Conservation (phyloP, 2,797 vertebrate species). For the Xerus rutilus region DNA sequence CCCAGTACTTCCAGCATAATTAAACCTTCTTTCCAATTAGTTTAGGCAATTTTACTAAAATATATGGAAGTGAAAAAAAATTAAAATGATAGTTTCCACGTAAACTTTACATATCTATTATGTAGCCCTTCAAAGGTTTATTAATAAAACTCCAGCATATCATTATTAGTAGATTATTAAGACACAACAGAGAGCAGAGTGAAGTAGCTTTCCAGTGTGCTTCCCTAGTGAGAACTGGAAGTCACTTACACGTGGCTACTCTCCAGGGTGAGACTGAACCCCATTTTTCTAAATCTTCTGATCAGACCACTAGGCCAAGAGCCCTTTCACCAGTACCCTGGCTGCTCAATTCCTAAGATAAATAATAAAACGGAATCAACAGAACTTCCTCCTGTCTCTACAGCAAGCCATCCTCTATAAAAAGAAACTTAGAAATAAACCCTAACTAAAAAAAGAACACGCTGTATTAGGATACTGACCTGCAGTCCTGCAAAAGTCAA, state of each 20-base stretch:
- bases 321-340: not conserved
- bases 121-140: not conserved
- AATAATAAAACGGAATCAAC: not conserved
- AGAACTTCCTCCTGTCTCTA: slow-evolving; percentile 49
- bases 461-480: slow-evolving; percentile 75
- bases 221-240: not conserved
- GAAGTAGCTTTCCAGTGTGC: not conserved
- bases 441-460: slow-evolving; percentile 80
- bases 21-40: not conserved
- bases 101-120: slow-evolving; percentile 4
- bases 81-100: slow-evolving; percentile 24
- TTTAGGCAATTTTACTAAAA: slow-evolving; percentile 52
- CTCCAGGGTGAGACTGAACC: not conserved
- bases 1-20: slow-evolving; percentile 37
- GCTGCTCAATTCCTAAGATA: not conserved
- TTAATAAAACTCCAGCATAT: not conserved
- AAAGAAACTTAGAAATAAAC: slow-evolving; percentile 81
- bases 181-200: not conserved
- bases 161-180: slow-evolving; percentile 45
- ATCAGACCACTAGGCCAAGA: not conserved
- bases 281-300: slow-evolving; percentile 13
- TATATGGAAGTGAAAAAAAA: not conserved
- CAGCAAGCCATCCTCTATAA: slow-evolving; percentile 72
- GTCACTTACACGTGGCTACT: not conserved
- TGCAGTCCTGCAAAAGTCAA: slow-evolving; percentile 78